Conservation (phyloP, 2,888 invertebrate species). For the Cyaniris semiargus region DNA sequence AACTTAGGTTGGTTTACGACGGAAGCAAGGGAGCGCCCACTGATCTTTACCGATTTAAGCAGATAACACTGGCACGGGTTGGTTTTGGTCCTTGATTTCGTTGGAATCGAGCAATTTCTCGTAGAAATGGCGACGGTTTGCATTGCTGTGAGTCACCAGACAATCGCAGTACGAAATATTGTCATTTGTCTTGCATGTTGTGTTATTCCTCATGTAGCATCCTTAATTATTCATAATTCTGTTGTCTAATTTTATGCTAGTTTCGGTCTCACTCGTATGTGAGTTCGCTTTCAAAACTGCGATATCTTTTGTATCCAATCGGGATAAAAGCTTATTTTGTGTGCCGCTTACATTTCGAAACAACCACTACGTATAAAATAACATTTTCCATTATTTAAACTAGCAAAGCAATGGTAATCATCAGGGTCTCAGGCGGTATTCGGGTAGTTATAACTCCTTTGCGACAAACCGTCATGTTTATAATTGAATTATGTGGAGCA, state of each 20-base stretch:
- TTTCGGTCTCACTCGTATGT: neutral
- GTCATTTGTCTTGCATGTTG: neutral
- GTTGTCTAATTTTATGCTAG: neutral
- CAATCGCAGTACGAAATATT: neutral
- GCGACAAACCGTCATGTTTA: conserved; percentile 57
- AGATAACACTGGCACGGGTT: conserved; percentile 53
- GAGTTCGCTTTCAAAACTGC: neutral
- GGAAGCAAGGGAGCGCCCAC: conserved; percentile 54
- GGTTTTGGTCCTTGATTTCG: conserved; percentile 30
- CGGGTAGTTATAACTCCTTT: conserved; percentile 45
- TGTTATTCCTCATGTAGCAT: neutral
- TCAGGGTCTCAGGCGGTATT: neutral
- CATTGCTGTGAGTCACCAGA: neutral
- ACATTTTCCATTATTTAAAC: neutral
- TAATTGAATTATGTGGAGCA: conserved; percentile 74
- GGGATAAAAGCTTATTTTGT: neutral
- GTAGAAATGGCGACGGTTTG: neutral
- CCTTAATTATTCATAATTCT: neutral
- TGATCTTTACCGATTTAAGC: conserved; percentile 54
- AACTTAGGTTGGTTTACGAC: conserved; percentile 55
- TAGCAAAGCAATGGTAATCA: neutral
- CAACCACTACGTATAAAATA: neutral
- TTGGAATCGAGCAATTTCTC: conserved; percentile 12
- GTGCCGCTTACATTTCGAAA: neutral
- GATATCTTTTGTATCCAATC: neutral